A percentile compares a stretch with the other conserved stretches of the same genome.
These are phyloP conservation scores for Manis crassicaudata DNA, from an alignment of 2,797 vertebrate genomes.

Conservation along the genomic window DNA sequence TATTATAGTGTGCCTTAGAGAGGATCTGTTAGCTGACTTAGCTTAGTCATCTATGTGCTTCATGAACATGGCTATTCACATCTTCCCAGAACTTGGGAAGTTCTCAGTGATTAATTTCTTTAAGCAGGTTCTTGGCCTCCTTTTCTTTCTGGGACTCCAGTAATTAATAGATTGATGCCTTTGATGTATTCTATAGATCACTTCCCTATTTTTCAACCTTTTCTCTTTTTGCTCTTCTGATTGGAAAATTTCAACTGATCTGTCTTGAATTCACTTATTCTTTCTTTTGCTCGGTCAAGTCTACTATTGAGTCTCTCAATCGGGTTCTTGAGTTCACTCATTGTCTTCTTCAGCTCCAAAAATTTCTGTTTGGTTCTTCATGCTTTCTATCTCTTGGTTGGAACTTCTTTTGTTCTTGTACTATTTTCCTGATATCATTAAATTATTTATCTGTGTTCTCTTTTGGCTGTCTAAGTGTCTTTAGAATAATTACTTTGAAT, in stretches of 20 bases:
- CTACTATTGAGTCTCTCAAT: not conserved
- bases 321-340: not conserved
- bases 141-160: not conserved
- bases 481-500: not conserved
- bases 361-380: not conserved
- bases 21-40: not conserved
- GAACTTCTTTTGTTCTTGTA: not conserved
- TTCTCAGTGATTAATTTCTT: not conserved
- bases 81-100: not conserved
- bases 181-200: not conserved
- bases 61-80: not conserved
- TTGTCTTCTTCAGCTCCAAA: not conserved
- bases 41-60: not conserved
- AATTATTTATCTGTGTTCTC: not conserved
- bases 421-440: not conserved
- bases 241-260: not conserved
- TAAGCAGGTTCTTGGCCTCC: not conserved
- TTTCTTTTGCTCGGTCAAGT: not conserved
- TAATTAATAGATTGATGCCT: not conserved
- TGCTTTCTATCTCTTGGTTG: not conserved
- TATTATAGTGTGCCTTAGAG: not conserved
- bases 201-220: not conserved
- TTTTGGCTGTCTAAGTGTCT: not conserved
- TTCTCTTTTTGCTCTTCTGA: not conserved
- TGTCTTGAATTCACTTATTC: not conserved